Conservation (phyloP, 2,888 invertebrate species). For the Lasioglossum figueresi region DNA sequence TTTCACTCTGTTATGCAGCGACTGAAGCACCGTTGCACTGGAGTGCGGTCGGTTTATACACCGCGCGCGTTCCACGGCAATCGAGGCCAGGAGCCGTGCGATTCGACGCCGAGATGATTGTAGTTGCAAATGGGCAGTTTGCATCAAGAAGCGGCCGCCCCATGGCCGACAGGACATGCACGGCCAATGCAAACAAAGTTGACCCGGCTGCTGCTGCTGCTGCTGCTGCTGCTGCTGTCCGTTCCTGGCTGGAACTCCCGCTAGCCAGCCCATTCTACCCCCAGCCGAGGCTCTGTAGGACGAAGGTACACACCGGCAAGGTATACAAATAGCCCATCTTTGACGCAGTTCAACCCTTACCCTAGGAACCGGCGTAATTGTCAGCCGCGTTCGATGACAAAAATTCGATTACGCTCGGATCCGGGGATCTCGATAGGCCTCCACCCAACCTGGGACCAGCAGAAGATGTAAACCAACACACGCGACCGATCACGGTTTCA, state of each 20-base stretch:
- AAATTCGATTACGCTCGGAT: constrained; percentile 61
- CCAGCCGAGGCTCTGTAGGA: constrained; percentile 64
- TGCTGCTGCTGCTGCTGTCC: constrained; percentile 67
- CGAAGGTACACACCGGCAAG: constrained; percentile 74
- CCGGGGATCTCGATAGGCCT: constrained; percentile 12
- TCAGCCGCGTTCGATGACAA: constrained; percentile 55
- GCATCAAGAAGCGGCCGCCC: constrained; percentile 81
- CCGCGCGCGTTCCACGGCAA: constrained; percentile 69
- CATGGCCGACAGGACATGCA: constrained; percentile 76
- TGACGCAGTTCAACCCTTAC: constrained; percentile 70
- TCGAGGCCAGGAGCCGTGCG: constrained; percentile 71
- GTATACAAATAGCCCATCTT: constrained; percentile 77
- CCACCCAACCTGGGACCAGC: neutral
- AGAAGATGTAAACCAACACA: constrained; percentile 13
- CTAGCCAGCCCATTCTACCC: constrained; percentile 56
- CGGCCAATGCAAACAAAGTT: constrained; percentile 82
- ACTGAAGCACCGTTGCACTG: constrained; percentile 77
- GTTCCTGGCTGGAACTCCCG: constrained; percentile 66
- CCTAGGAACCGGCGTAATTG: constrained; percentile 60
- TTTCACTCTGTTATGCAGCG: constrained; percentile 81
- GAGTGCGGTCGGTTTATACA: constrained; percentile 81
- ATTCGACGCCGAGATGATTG: constrained; percentile 82
- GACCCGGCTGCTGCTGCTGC: constrained; percentile 74
- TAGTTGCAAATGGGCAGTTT: constrained; percentile 84
- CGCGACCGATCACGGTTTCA: neutral